A percentile compares a stretch with the other conserved stretches of the same genome.
Conservation (phyloP, 2,888 invertebrate species). For the Diarsia mendica region DNA sequence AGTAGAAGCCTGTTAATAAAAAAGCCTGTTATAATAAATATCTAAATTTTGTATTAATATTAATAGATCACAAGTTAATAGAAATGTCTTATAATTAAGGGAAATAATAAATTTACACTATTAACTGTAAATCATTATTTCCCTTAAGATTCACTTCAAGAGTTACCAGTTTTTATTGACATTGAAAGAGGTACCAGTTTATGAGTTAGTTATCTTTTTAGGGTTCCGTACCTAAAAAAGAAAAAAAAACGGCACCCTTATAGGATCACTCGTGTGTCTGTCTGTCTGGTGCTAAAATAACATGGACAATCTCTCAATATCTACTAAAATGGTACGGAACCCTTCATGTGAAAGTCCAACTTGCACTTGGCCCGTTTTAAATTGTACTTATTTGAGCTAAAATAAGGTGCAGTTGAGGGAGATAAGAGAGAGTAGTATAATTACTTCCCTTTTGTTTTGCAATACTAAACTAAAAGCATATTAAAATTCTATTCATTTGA, state of each 20-base stretch:
- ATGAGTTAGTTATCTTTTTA: neutral
- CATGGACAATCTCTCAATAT: no score
- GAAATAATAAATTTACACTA: conserved; percentile 6
- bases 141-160: no score
- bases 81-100: neutral
- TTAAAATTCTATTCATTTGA: neutral
- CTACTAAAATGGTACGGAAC: no score
- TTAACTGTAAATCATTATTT: no score
- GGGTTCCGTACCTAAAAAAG: no score
- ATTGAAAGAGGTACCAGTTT: neutral
- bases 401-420: neutral
- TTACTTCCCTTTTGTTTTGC: neutral
- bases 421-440: neutral
- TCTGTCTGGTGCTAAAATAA: no score
- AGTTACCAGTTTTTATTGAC: neutral
- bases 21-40: no score
- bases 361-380: no score
- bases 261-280: no score
- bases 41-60: conserved; percentile 15
- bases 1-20: no score
- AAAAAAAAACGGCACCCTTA: no score
- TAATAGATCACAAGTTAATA: conserved; percentile 9
- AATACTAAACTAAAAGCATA: neutral
- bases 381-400: neutral
- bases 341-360: no score